Conservation (phyloP, 2,113 vertebrate genomes). For the Ochotona princeps region DNA sequence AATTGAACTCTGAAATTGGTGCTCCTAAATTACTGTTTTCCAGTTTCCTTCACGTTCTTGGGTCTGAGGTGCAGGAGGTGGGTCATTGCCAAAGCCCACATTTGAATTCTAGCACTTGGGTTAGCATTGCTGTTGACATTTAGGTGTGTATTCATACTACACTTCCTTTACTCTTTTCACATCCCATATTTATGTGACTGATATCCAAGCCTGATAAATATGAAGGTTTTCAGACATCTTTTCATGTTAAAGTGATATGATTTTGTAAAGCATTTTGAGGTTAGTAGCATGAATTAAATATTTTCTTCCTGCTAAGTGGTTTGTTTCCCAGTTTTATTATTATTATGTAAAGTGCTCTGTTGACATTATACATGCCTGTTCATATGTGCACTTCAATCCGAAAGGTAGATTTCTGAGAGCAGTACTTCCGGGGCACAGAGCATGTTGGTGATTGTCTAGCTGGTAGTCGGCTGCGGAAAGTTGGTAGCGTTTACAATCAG, state of each 20-base stretch:
- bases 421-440: background rate
- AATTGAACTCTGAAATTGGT: background rate
- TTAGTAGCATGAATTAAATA: background rate
- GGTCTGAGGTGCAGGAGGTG: background rate
- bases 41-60: background rate
- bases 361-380: background rate
- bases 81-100: background rate
- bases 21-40: background rate
- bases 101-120: too few relatives aligned
- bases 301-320: background rate
- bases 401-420: background rate
- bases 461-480: conserved; percentile 14
- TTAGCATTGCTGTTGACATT: background rate
- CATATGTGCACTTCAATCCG: background rate
- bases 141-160: background rate
- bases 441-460: background rate
- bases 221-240: background rate
- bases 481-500: background rate
- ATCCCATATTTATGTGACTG: background rate
- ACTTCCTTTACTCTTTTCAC: background rate
- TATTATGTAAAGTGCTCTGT: background rate
- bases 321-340: conserved; percentile 14
- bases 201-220: background rate
- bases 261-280: background rate
- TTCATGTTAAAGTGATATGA: background rate